Evolutionary conservation across 2,888 invertebrate species (phyloP).

Genomic region (Sericinus montela): DNA sequence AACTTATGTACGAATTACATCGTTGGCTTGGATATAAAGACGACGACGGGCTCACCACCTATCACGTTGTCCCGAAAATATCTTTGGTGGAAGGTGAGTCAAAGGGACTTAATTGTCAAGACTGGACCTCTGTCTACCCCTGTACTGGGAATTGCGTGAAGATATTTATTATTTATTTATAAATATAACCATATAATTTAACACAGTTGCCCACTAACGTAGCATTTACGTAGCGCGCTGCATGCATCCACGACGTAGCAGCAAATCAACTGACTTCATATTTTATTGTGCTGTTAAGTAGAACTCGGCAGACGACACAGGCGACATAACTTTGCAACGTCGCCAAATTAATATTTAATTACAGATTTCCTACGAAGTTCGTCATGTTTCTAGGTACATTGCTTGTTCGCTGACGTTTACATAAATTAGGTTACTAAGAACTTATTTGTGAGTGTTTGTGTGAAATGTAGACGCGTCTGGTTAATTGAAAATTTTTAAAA

Average conservation of each 20-base stretch:
- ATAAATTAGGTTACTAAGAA: conserved; percentile 14
- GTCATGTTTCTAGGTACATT: conserved; percentile 14
- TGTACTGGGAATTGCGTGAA: too few relatives aligned
- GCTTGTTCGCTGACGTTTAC: conserved; percentile 10
- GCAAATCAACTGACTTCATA: conserved; percentile 20
- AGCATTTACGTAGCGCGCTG: conserved; percentile 19
- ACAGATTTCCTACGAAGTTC: conserved; percentile 19
- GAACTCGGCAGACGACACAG: conserved; percentile 16
- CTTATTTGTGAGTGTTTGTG: conserved; percentile 2
- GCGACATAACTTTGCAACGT: conserved; percentile 16
- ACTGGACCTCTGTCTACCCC: too few relatives aligned
- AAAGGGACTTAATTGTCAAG: too few relatives aligned
- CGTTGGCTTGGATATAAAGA: too few relatives aligned
- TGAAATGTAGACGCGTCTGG: too few relatives aligned
- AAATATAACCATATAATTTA: too few relatives aligned
- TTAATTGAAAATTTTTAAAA: too few relatives aligned
- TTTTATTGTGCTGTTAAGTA: conserved; percentile 18
- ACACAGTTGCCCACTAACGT: conserved; percentile 8
- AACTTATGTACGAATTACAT: too few relatives aligned
- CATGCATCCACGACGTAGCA: conserved; percentile 19
- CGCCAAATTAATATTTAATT: conserved; percentile 18
- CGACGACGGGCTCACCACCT: too few relatives aligned
- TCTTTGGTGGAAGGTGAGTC: too few relatives aligned
- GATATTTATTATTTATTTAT: too few relatives aligned
- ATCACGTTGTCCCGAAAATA: too few relatives aligned